Conservation (phyloP, 2,888 invertebrate genomes). For the Nephrocerus scutellatus region DNA sequence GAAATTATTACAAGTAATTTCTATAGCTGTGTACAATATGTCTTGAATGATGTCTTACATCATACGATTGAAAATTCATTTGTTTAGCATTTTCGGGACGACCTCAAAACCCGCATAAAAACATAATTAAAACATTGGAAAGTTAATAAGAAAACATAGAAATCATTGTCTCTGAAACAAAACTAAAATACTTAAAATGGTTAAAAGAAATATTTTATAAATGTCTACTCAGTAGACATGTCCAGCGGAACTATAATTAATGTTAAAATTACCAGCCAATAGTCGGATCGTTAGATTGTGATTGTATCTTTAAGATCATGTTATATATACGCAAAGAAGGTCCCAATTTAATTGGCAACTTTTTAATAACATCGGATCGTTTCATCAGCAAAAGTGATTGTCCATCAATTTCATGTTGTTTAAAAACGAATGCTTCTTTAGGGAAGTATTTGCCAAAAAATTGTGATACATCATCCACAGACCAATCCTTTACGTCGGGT, state of each 20-base stretch:
- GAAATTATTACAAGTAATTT: too few relatives aligned
- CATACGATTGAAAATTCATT: too few relatives aligned
- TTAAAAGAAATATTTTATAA: too few relatives aligned
- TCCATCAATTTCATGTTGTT: constrained; percentile 89
- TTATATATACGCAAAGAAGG: constrained; percentile 81
- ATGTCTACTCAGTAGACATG: not conserved
- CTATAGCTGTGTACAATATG: too few relatives aligned
- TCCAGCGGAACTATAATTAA: constrained; percentile 9
- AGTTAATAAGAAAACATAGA: too few relatives aligned
- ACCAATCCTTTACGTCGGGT: constrained; percentile 54
- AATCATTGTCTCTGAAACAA: too few relatives aligned
- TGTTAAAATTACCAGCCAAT: constrained; percentile 33
- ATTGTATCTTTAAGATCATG: constrained; percentile 74
- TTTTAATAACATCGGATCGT: constrained; percentile 74
- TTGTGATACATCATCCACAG: constrained; percentile 70
- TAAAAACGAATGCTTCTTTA: constrained; percentile 72
- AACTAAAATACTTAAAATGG: too few relatives aligned
- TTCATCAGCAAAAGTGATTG: constrained; percentile 76
- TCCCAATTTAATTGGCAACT: constrained; percentile 75
- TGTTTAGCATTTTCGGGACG: too few relatives aligned
- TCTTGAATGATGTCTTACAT: too few relatives aligned
- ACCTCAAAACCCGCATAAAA: too few relatives aligned
- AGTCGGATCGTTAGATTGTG: constrained; percentile 59
- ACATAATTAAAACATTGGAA: too few relatives aligned
- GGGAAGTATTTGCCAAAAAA: constrained; percentile 74